Base-by-base conservation (phyloP, 2,888 invertebrate species). In the Tenthredo scrophulariae region DNA sequence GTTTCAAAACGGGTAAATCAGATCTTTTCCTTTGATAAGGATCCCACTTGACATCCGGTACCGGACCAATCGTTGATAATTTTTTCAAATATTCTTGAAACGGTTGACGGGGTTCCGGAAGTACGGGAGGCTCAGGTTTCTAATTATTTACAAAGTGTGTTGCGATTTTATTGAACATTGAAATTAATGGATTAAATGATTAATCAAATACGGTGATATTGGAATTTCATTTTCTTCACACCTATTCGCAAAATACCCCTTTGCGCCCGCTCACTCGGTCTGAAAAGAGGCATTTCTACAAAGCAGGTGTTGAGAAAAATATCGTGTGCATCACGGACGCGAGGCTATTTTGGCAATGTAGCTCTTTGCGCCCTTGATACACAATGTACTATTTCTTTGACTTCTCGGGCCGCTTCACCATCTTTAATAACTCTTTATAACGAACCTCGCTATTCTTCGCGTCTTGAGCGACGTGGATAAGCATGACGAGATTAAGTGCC, bases 11-110 rank as follows among this genome's bases (percentile, higher is more conserved):
- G 7, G 82, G 82, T 33, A 85, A 46, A 22, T 85, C 85, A 5
- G 85, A 85, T 15, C 85, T 40, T 58, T 85, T 85, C 9, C 85
- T n/a, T 50, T 85, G 85, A 50, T 85, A 79, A 50, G 85, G 82
- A 70, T 85, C 85, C 85, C 85, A 85, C 15, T 72, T 43, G 9
- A 72, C 40, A 40, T 85, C 85, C 10, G 85, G 85, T 2, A 85
- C 65, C 18, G 85, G 85, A 33, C 85, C 85, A 10, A 85, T 50
- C 22, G 85, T 85, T 54, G 85, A 85, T 54, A 85, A 82, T 40
- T 85, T 85, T 22, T 85, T 67, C 13, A 85, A 33, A 70, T 82
- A 85, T 70, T 85, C 50, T 37, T 72, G 43, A 43, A 82, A 85
- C 26, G 85, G 85, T 26, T 83, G 43, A 29, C 83, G 83, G 40